These are phyloP conservation scores for Gambusia holbrooki DNA, from an alignment of 2,113 vertebrate species.

Conservation along the genomic window DNA sequence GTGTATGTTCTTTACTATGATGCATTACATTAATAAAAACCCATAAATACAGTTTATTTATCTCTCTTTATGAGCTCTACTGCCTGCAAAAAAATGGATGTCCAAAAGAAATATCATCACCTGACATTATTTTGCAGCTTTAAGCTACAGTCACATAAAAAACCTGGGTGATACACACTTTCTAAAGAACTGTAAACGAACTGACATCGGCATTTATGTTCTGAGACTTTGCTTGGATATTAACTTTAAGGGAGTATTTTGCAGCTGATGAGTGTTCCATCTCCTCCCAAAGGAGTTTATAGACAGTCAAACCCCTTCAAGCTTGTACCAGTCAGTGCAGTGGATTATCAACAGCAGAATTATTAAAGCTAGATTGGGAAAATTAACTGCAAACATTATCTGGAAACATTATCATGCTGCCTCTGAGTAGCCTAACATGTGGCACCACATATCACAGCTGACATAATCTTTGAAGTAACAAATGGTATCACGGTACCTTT, in stretches of 20 bases:
- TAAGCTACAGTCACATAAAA: not conserved
- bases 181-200: not conserved
- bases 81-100: not conserved
- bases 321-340: not conserved
- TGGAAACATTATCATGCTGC: not conserved
- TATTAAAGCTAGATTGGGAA: not conserved
- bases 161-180: not conserved
- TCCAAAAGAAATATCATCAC: not conserved
- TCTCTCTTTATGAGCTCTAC: not conserved
- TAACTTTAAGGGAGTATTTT: slow-evolving; percentile 1
- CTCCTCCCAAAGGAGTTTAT: not conserved
- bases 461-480: not conserved
- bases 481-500: not conserved
- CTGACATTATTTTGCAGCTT: not conserved
- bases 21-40: slow-evolving; percentile 15
- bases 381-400: too few species aligned
- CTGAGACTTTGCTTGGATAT: not conserved
- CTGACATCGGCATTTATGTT: not conserved
- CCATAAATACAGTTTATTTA: not conserved
- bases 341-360: not conserved
- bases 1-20: not conserved
- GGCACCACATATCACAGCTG: not conserved
- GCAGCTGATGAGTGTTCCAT: slow-evolving; percentile 2
- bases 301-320: not conserved
- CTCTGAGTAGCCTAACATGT: not conserved